These are phyloP conservation scores for Oncorhynchus mykiss DNA, from an alignment of 2,113 vertebrate species.

Conservation along the genomic window DNA sequence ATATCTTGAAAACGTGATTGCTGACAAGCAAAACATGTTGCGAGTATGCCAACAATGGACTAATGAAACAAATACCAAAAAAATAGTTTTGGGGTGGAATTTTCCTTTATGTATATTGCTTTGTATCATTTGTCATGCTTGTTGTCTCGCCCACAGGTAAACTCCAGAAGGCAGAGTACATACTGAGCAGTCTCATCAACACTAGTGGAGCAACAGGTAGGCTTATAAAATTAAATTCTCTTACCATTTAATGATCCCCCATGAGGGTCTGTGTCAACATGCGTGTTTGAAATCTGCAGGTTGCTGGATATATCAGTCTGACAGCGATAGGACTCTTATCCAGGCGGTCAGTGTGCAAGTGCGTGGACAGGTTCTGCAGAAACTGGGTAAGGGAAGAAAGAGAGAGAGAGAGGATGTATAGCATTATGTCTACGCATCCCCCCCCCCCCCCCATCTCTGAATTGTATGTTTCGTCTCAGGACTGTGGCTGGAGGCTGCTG, in stretches of 20 bases:
- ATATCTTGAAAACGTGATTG: no score
- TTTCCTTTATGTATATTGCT: no score
- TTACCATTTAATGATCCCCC: no score
- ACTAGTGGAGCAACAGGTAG: conserved; percentile 59
- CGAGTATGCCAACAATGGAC: no score
- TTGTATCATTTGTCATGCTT: neutral
- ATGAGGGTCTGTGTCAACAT: neutral
- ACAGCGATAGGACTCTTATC: conserved; percentile 83
- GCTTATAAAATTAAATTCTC: no score
- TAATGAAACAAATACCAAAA: no score
- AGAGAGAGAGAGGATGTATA: neutral
- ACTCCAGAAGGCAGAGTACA: conserved; percentile 88
- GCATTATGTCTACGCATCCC: no score
- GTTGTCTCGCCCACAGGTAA: conserved; percentile 77
- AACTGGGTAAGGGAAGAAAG: conserved; percentile 77
- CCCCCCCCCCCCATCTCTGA: neutral
- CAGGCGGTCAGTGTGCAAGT: conserved; percentile 93
- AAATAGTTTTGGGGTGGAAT: no score
- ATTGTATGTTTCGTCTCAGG: conserved; percentile 69
- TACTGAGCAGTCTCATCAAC: conserved; percentile 88
- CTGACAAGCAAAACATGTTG: no score
- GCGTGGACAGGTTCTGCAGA: conserved; percentile 90
- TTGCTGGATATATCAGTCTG: conserved; percentile 80
- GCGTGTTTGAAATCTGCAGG: conserved; percentile 65
- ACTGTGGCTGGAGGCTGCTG: conserved; percentile 91